Conservation (phyloP, 1,140 invertebrate genomes). For the Subanguina moxae region DNA sequence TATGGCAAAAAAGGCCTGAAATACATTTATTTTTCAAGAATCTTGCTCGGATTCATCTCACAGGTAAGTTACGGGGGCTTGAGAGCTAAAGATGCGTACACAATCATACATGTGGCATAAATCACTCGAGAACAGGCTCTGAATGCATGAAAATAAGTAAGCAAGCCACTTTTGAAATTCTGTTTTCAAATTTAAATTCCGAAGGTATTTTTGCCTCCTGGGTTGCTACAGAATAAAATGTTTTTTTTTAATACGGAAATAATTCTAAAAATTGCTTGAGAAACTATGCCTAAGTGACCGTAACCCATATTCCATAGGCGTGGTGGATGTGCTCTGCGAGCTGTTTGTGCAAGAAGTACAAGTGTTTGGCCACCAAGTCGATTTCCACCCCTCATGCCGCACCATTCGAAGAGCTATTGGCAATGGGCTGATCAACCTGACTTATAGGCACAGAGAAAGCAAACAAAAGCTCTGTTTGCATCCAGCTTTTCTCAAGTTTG, state of each 20-base stretch:
- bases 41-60: too few species aligned
- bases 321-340: conserved; percentile 28
- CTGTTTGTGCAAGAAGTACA: conserved; percentile 21
- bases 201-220: too few species aligned
- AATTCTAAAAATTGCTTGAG: background rate
- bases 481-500: conserved; percentile 21
- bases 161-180: too few species aligned
- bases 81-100: too few species aligned
- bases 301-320: conserved; percentile 13
- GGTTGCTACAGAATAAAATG: too few species aligned
- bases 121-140: too few species aligned
- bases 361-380: conserved; percentile 20
- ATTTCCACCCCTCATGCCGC: conserved; percentile 10
- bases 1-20: too few species aligned
- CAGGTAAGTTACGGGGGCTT: too few species aligned
- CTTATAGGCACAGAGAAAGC: conserved; percentile 20
- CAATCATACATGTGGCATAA: too few species aligned
- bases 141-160: too few species aligned
- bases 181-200: too few species aligned
- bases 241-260: background rate
- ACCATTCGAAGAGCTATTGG: conserved; percentile 26
- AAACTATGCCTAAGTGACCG: background rate
- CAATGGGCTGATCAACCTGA: conserved; percentile 29
- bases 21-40: too few species aligned
- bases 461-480: conserved; percentile 31